Conservation (phyloP, 2,888 invertebrate genomes). For the Spilosoma lubricipeda region DNA sequence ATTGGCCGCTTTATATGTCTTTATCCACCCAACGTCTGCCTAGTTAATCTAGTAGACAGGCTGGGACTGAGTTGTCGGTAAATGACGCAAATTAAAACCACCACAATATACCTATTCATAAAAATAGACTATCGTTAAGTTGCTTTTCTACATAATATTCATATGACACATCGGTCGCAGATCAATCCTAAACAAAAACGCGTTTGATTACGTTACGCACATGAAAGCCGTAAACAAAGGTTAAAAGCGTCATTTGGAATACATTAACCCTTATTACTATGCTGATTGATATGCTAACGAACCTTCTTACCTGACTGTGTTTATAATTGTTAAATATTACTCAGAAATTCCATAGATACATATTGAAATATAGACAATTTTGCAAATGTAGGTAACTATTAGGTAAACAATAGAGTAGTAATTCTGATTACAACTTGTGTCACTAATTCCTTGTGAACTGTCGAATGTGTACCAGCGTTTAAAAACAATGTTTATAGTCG, state of each 20-base stretch:
- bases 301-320: constrained; percentile 10
- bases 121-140: background rate
- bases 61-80: background rate
- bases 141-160: background rate
- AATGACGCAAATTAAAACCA: background rate
- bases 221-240: constrained; percentile 35
- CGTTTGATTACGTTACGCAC: constrained; percentile 14
- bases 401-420: background rate
- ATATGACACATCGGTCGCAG: constrained; percentile 4
- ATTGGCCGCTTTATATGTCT: background rate
- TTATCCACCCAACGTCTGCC: background rate
- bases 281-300: constrained; percentile 23
- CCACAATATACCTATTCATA: background rate
- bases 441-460: constrained; percentile 41
- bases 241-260: constrained; percentile 23
- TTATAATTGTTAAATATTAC: background rate
- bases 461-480: constrained; percentile 33
- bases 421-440: background rate
- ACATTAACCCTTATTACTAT: constrained; percentile 23
- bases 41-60: background rate
- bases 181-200: constrained; percentile 8
- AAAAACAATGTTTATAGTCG: constrained; percentile 61
- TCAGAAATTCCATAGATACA: background rate
- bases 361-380: constrained; percentile 1
- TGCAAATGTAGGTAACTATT: background rate